These are phyloP conservation scores for Enteromius radiatus DNA, from an alignment of 2,797 vertebrate genomes.

Conservation along the genomic window DNA sequence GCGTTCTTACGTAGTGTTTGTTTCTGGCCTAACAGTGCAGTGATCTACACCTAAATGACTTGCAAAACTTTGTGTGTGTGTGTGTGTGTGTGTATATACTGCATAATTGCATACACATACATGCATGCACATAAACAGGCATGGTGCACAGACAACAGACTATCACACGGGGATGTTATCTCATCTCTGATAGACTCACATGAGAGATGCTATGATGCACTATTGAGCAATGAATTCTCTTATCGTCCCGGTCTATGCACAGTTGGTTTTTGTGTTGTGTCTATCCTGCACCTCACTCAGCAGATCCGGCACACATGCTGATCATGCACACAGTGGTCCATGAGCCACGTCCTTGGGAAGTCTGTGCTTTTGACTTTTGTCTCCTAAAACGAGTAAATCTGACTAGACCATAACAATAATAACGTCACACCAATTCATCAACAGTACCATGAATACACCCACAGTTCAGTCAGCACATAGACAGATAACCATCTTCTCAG, in stretches of 20 bases:
- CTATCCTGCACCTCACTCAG: constrained; percentile 31
- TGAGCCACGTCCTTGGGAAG: constrained; percentile 11
- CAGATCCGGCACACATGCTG: constrained; percentile 37
- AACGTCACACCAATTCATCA: constrained; percentile 19
- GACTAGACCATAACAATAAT: constrained; percentile 12
- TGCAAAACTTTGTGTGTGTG: constrained; percentile 22
- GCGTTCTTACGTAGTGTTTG: not conserved
- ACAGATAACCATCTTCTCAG: not conserved
- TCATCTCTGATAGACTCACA: constrained; percentile 23
- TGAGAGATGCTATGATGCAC: constrained; percentile 25
- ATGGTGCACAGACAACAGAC: not conserved
- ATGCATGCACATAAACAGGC: constrained; percentile 6
- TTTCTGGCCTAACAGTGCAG: not conserved
- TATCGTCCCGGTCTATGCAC: constrained; percentile 40
- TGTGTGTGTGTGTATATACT: not conserved
- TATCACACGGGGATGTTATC: constrained; percentile 13
- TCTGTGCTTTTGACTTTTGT: constrained; percentile 17
- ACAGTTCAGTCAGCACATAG: not conserved
- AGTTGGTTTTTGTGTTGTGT: constrained; percentile 35
- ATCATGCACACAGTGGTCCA: not conserved
- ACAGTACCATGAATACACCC: not conserved
- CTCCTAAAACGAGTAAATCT: not conserved
- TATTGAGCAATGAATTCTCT: constrained; percentile 30
- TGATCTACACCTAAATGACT: constrained; percentile 15
- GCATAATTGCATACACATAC: constrained; percentile 1